phyloP scores from a whole-genome alignment of 2,113 vertebrate species.

The Procapra przewalskii region DNA sequence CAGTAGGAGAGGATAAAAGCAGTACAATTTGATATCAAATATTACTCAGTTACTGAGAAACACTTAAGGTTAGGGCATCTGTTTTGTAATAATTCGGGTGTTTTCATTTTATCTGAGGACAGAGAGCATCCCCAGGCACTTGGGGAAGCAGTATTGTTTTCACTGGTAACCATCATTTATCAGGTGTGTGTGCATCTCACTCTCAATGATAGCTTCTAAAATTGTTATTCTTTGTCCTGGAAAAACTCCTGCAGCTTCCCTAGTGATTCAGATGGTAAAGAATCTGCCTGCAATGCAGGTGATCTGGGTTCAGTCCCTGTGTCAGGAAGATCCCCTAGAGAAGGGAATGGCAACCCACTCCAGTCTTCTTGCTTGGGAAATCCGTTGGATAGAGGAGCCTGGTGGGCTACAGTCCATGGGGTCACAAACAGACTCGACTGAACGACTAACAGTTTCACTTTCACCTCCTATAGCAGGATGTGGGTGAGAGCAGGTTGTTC shows the following conservation, averaged over 20 bases:
- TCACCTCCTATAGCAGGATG: rapidly evolving
- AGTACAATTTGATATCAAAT: conserved; percentile 60
- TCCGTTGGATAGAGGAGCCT: neutral
- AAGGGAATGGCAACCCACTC: neutral
- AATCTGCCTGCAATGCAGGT: neutral
- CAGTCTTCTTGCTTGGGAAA: neutral
- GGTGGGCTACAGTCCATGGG: neutral
- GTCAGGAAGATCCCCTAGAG: neutral
- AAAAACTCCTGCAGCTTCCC: neutral
- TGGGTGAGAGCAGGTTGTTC: neutral
- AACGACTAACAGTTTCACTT: neutral
- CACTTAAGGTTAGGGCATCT: neutral
- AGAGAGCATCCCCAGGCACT: neutral
- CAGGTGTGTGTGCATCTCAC: neutral
- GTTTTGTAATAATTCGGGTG: neutral
- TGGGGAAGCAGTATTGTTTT: neutral
- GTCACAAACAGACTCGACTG: neutral
- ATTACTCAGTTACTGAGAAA: neutral
- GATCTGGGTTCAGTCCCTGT: neutral
- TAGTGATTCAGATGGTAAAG: neutral
- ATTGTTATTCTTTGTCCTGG: neutral
- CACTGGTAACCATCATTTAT: neutral
- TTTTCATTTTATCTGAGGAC: neutral
- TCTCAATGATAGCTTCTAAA: neutral
- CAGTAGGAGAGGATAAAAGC: conserved; percentile 21